Evolutionary conservation across 2,888 invertebrate genomes (phyloP).

Genomic region (Teleiodes luculella): DNA sequence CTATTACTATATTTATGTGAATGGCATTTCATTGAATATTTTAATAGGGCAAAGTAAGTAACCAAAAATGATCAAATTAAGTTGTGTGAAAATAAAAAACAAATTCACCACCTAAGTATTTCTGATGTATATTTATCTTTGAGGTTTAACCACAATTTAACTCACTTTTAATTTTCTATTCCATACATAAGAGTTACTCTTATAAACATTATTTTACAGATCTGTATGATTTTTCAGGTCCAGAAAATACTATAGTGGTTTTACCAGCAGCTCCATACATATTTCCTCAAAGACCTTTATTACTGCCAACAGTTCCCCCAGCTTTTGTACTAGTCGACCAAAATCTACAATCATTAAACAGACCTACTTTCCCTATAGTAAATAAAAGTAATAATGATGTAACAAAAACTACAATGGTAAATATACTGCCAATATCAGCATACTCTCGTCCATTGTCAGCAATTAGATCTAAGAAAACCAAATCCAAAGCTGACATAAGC

Average conservation of each 20-base stretch:
- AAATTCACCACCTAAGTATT: too few species aligned
- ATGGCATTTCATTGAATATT: too few species aligned
- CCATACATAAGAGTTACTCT: too few species aligned
- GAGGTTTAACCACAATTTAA: too few species aligned
- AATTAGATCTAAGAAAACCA: conserved; percentile 55
- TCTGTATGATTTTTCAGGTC: conserved; percentile 41
- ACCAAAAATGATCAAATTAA: too few species aligned
- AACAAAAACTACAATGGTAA: conserved; percentile 73
- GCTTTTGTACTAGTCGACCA: conserved; percentile 63
- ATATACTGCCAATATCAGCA: conserved; percentile 72
- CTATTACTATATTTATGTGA: too few species aligned
- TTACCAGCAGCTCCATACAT: conserved; percentile 66
- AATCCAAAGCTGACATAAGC: conserved; percentile 37
- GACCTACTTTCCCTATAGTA: conserved; percentile 47
- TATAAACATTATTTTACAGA: background rate
- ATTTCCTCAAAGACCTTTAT: conserved; percentile 63
- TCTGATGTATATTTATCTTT: too few species aligned
- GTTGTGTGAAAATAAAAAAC: too few species aligned
- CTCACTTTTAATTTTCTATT: too few species aligned
- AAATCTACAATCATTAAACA: conserved; percentile 55
- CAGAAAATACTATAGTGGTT: conserved; percentile 65
- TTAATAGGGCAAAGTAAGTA: too few species aligned
- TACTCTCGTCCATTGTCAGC: conserved; percentile 66
- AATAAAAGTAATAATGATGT: conserved; percentile 60
- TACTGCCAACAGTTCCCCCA: conserved; percentile 62